Conservation (phyloP, 2,888 invertebrate genomes). For the Rhabditoides inermis region DNA sequence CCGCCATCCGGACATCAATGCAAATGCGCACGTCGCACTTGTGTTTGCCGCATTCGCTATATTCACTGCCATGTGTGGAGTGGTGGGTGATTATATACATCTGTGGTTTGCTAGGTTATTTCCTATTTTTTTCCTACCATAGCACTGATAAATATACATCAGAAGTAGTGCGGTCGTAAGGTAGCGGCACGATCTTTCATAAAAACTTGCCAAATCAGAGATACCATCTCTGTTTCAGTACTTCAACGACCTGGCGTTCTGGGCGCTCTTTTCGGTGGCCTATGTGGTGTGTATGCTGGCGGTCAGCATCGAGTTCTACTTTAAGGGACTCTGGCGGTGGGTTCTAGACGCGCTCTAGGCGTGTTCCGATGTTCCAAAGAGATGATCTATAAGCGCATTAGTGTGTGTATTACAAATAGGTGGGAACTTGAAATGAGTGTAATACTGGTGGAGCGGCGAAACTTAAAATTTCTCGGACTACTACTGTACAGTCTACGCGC, state of each 20-base stretch:
- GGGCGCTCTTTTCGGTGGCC: conserved; percentile 66
- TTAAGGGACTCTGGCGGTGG: conserved; percentile 53
- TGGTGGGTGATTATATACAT: conserved; percentile 53
- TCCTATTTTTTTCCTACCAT: neutral
- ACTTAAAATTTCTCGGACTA: no score
- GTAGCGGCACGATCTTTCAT: no score
- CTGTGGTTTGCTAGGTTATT: no score
- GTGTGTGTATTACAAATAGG: no score
- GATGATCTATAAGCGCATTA: no score
- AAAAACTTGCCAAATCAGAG: no score
- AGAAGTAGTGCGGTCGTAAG: neutral
- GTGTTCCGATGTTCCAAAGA: no score
- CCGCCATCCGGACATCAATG: conserved; percentile 78
- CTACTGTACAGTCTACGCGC: no score
- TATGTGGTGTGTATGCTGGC: conserved; percentile 65
- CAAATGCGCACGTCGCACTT: conserved; percentile 59
- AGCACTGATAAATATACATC: neutral
- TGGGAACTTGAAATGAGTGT: no score
- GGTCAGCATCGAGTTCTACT: conserved; percentile 60
- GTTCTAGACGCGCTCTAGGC: no score
- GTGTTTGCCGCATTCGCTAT: conserved; percentile 65
- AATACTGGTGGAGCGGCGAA: no score
- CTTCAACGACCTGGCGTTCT: conserved; percentile 58
- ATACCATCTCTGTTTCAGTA: conserved; percentile 20
- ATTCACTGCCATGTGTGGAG: conserved; percentile 70